Base-by-base conservation (phyloP, 1,140 invertebrate species). In the Xylocopa sonorina region DNA sequence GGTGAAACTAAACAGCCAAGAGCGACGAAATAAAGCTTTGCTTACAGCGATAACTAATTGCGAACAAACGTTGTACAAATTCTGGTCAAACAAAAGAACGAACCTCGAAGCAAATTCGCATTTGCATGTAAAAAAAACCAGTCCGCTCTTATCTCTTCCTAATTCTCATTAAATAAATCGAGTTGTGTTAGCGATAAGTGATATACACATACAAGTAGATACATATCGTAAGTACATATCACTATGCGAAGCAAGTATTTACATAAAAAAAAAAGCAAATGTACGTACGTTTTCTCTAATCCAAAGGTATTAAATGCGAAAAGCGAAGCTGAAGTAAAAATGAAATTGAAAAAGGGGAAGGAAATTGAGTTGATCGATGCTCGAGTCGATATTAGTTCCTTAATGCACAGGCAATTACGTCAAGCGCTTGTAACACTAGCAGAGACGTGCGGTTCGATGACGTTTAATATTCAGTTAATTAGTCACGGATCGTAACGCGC, bases 401-500 rank as follows among this genome's bases (percentile, higher is more conserved):
- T n/a, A 32, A 50, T 50, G 24, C 27, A 2, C 64, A 9, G 21
- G 18, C 21, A 34, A 67, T 67, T 32, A 34, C 27, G 21, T 21
- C 29, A 21, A 9, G 9, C 41, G 7, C 18, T n/a, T 27, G 18
- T 41, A 48, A 48, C 43, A 48, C 18, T 10, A 6, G 18, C 18
- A 34, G 24, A 50, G 29, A 34, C 14, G 27, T 18, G 21, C 27
- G 29, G 21, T 7, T 38, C 48, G 48, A 68, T 38, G 48, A 51
- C n/a, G 48, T 51, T 67, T 48, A 24, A 51, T 68, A 68, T 51
- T 68, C 64, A 34, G n/a, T 51, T 53, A 68, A 68, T 68, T 24
- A 68, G 32, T 18, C 66, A 24, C 48, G 48, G 32, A 38, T 68
- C 32, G 66, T 51, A 34, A 51, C 46, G 29, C 10, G 24, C 66